Base-by-base conservation (phyloP, 2,797 vertebrate species). In the Menidia menidia region DNA sequence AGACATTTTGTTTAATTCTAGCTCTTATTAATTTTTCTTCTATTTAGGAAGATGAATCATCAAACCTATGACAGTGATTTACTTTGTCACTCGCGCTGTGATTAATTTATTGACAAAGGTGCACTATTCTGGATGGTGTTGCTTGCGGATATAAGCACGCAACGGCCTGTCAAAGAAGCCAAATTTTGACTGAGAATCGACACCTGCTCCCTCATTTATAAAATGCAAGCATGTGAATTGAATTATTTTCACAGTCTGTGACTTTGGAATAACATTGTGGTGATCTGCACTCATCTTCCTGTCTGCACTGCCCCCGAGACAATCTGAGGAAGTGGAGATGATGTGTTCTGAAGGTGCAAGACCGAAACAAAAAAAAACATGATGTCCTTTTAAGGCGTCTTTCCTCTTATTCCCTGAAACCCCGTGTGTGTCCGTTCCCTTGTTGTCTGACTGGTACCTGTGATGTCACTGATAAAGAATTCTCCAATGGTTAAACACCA, bases 381-480 rank as follows among this genome's bases (percentile, higher is more conserved):
- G 3, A 51, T 73, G 19, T 83, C 90, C 90, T 89, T 90, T 80
- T 85, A 88, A 74, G 87, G 87, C 80, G 50, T 67, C 42, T 74
- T 76, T 74, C 54, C 43, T 9, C 11, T 25, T 13, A 18, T 71
- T 69, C 63, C 56, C 48, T 53, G 67, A 80, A 78, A 77, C 68
- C 13, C 14, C 6, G 9, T 16, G 18, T 42, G 8, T 18, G 53
- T 44, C 59, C 52, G 35, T 25, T 51, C 31, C 33, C 57, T 54
- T 56, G 30, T 9, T 0, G 44, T 66, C 39, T n/a, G 60, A 74
- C 76, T 65, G 64, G 72, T 32, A 65, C 73, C 71, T 78, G 79
- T 91, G 87, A 92, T 82, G 88, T 93, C 88, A 91, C 50, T 25
- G 64, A 83, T 80, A 39, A 87, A 83, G 78, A 92, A 91, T 91